Base-by-base conservation (phyloP, 2,888 invertebrate genomes). In the Cryptocephalus moraei region DNA sequence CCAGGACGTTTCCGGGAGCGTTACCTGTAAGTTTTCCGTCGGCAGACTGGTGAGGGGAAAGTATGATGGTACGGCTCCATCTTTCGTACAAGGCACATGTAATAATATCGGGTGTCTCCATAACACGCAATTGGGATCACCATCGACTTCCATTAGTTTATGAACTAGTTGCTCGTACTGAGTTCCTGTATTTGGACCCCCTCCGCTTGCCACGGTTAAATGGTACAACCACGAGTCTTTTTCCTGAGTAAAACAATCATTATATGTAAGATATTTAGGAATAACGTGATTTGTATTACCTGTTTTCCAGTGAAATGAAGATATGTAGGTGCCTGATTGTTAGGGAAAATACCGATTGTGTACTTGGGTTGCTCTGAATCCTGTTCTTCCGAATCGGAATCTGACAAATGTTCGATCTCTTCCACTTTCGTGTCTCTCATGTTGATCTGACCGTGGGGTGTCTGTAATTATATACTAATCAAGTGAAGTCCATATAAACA, bases 161-260 rank as follows among this genome's bases (percentile, higher is more conserved):
- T 95, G 93, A 39, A 95, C 84, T 11, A 96, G 76, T 66, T 96
- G 93, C 67, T 97, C 97, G 68, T 92, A 96, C 66, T 94, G 92
- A 1, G 96, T 95, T 43, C 95, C 96, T 39, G 86, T 89, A 63
- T 86, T 88, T 4, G 89, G 84, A 0, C 91, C 89, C 6, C 91
- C 92, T 4, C 93, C 93, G 46, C 93, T 91, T 0, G 95, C 95
- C 9, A 96, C 90, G 0, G 93, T 94, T 52, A 88, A 69, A 62
- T 88, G 86, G 64, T 88, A 88, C 48, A 88, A 65, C 86, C 87
- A 88, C 53, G 84, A 81, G 66, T 92, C 95, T 70, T 94, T 93
- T 68, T 96, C 96, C 66, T 67, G 52, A 12, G 55, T 58, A 46
- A 39, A 53, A 13, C 39, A 39, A 40, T 13, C 10, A 40, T 40